A percentile compares a stretch with the other conserved stretches of the same genome.
Conservation (phyloP, 2,888 invertebrate genomes). For the Lathronympha strigana region DNA sequence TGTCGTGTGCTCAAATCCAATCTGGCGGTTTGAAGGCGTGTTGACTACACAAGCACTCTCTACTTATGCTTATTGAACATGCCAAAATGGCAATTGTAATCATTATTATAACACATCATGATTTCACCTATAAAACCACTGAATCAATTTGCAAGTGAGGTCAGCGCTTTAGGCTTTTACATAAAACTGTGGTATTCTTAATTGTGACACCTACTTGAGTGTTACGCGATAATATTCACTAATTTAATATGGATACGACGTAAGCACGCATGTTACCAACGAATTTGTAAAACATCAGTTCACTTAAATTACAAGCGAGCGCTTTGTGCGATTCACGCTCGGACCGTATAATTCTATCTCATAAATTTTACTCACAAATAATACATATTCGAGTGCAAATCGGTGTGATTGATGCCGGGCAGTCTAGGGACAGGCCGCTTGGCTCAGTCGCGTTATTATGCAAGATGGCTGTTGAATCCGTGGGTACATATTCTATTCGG, state of each 20-base stretch:
- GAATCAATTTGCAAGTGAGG: too few relatives aligned
- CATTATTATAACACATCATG: not conserved
- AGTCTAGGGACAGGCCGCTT: conserved; percentile 33
- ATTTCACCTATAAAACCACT: too few relatives aligned
- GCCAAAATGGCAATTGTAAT: conserved; percentile 1
- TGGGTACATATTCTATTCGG: conserved; percentile 27
- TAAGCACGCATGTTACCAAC: conserved; percentile 10
- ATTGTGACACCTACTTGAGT: too few relatives aligned
- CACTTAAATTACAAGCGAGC: conserved; percentile 42
- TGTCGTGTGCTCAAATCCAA: conserved; percentile 47
- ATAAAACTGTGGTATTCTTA: too few relatives aligned
- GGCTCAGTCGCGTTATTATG: conserved; percentile 12
- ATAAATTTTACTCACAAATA: conserved; percentile 68
- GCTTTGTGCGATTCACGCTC: conserved; percentile 47
- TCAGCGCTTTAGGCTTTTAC: too few relatives aligned
- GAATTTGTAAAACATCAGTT: conserved; percentile 26
- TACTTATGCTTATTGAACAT: conserved; percentile 18
- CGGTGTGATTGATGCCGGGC: conserved; percentile 60
- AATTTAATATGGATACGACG: not conserved
- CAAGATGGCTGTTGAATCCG: conserved; percentile 24
- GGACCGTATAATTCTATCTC: conserved; percentile 64
- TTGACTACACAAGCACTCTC: conserved; percentile 45
- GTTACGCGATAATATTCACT: not conserved
- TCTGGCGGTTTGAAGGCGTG: conserved; percentile 50
- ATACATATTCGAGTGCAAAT: conserved; percentile 61